Evolutionary conservation across 2,113 vertebrate species (phyloP), one percentile per base, ranked within the genome.

Genomic region (Pitta sordida): DNA sequence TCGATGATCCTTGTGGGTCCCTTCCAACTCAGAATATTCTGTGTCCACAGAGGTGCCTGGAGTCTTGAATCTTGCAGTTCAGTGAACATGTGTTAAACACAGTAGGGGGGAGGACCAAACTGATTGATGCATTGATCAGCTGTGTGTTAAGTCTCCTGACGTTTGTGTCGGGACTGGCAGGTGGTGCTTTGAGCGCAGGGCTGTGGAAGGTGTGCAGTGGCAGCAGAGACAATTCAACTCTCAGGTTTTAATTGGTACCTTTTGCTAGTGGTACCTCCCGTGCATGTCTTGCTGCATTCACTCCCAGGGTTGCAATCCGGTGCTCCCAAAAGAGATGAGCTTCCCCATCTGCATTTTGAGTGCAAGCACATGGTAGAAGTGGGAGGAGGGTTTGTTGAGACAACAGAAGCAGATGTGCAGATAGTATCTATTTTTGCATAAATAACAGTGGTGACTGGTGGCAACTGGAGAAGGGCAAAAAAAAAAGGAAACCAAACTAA

Each of bases 221-320:
- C 20, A 39, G 58, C n/a, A 23, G 46, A 18, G 32, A 4, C 1
- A 3, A 26, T 29, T 11, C 52, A 29, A 37, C 29, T 4, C 1
- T 21, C 3, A 3, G 46, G 37, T 52, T 59, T 46, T 10, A 22
- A 53, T 20, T 10, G 20, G 43, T 17, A 19, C 43, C 15, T 60
- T 19, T 27, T 36, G 48, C 62, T 34, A 41, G 39, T 15, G 39
- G 7, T 27, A 23, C 13, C 29, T 58, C 32, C 39, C 30, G 1
- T 3, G 12, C 10, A 2, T 6, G 34, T 24, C 7, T 67, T 26
- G 34, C 44, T 60, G 23, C 62, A 63, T 56, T 24, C 23, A 20
- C 8, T 62, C 34, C 15, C 36, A 26, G 36, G 11, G 8, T 7
- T 1, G 0, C 7, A 1, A 11, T 24, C 34, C 2, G 2, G 4